Base-by-base conservation (phyloP, 2,888 invertebrate species). In the Parthenolecanium corni region DNA sequence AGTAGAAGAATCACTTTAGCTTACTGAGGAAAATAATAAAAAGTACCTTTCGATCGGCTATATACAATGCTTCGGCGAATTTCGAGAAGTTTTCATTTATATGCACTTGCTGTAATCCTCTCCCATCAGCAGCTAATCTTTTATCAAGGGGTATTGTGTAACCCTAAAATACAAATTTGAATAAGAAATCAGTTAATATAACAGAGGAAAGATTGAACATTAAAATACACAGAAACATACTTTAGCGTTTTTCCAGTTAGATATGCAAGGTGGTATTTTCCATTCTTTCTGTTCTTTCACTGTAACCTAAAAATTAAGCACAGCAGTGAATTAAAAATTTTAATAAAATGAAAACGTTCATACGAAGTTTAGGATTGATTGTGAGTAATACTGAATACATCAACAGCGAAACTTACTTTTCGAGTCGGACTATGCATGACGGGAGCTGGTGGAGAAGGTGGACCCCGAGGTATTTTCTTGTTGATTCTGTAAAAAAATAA, bases 61-160 rank as follows among this genome's bases (percentile, higher is more conserved):
- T 96, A 73, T 96, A 97, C 54, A 99, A 76, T 0, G 98, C 92
- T 73, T 99, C 97, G 0, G 98, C 92, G 63, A 99, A 78, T 73
- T 97, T 98, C 0, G 97, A 94, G 76, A 98, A 99, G 74, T 98
- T 98, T 73, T 99, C 98, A 73, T 97, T 98, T 64, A 99, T 94
- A 73, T 98, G 97, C 2, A 92, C 87, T 71, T 92, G 91, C 71
- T 98, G 98, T 1, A 98, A 77, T 0, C 98, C 98, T 53, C 98
- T 79, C 0, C 98, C 98, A 76, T 98, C 98, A 0, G 98, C 97
- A 0, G 98, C 98, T 66, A 99, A 77, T 66, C 98, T 84, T 76
- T 98, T 98, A 76, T 98, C 97, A 68, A 98, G 75, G 0, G 97
- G 97, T 68, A 98, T 96, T 0, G 97, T 98, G 77, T 95, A 95